These are phyloP conservation scores for Collichthys lucidus DNA, from an alignment of 2,113 vertebrate genomes.

Conservation along the genomic window DNA sequence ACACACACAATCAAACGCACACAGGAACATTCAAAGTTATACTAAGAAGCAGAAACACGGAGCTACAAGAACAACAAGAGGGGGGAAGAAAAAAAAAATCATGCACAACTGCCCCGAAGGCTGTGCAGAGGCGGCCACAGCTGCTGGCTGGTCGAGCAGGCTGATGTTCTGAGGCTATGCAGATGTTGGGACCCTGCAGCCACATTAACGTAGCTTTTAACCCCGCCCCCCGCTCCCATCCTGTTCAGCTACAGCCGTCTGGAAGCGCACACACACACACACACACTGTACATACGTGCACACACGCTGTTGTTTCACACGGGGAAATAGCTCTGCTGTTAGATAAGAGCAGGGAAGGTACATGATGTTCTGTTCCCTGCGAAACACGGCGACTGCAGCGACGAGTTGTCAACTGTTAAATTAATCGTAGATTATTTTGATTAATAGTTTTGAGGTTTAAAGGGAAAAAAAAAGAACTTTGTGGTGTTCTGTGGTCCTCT, in stretches of 20 bases:
- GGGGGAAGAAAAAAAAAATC: neutral
- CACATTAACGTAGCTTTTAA: constrained; percentile 49
- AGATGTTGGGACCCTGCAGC: constrained; percentile 69
- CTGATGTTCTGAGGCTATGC: constrained; percentile 58
- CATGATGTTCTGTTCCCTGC: neutral
- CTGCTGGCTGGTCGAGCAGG: constrained; percentile 54
- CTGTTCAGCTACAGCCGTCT: constrained; percentile 26
- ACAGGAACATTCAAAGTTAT: constrained; percentile 33
- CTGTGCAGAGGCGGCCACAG: constrained; percentile 53
- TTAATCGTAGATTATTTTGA: no score
- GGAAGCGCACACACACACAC: neutral
- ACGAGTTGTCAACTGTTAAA: no score
- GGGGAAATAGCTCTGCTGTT: neutral
- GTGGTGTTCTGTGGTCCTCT: no score
- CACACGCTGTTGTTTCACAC: neutral
- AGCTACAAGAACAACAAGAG: constrained; percentile 30
- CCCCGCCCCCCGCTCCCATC: constrained; percentile 25
- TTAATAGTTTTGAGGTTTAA: no score
- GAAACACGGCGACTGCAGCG: neutral
- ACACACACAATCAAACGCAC: constrained; percentile 26
- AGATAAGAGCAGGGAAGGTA: neutral
- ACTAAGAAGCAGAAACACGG: constrained; percentile 33
- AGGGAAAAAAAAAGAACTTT: no score
- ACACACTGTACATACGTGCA: neutral
- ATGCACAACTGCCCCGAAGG: constrained; percentile 50